phyloP scores from a whole-genome alignment of 64 coral and sea anemone species.

The Actinia tenebrosa region DNA sequence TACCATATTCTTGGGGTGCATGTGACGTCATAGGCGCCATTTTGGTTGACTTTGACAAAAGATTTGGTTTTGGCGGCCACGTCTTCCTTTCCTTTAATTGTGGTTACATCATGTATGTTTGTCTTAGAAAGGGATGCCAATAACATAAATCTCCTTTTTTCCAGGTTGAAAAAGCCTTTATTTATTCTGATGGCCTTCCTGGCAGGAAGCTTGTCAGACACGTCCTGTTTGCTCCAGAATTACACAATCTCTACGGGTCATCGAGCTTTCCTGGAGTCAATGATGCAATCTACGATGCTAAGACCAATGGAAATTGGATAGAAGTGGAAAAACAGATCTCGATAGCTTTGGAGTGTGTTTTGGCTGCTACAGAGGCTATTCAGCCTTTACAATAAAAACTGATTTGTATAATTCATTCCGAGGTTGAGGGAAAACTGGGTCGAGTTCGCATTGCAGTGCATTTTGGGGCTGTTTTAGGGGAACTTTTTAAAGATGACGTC shows the following conservation, averaged over 20 bases:
- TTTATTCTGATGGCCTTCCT: slow-evolving; percentile 55
- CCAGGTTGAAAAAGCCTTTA: slow-evolving; percentile 57
- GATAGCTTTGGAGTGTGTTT: slow-evolving; percentile 35
- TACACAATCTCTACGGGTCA: slow-evolving; percentile 47
- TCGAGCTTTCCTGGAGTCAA: slow-evolving; percentile 67
- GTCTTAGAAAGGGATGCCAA: too few relatives aligned
- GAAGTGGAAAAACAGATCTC: slow-evolving; percentile 64
- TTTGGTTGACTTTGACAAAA: too few relatives aligned
- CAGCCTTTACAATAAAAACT: neutral
- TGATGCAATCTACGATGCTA: slow-evolving; percentile 36
- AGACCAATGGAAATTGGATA: slow-evolving; percentile 6
- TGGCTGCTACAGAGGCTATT: slow-evolving; percentile 30
- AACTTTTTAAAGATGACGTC: too few relatives aligned
- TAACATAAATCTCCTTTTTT: neutral
- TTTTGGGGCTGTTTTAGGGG: too few relatives aligned
- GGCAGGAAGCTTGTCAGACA: slow-evolving; percentile 42
- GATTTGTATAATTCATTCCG: too few relatives aligned
- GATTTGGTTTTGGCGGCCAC: too few relatives aligned
- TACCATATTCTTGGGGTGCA: too few relatives aligned
- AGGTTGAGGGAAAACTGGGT: too few relatives aligned
- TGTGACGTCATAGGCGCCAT: too few relatives aligned
- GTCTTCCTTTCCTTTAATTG: too few relatives aligned
- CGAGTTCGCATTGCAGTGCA: too few relatives aligned
- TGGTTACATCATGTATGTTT: too few relatives aligned
- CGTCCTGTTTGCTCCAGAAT: slow-evolving; percentile 60